A percentile compares a stretch with the other conserved stretches of the same genome.
These are phyloP conservation scores for Fopius arisanus DNA, from an alignment of 1,140 invertebrate genomes.

Conservation along the genomic window DNA sequence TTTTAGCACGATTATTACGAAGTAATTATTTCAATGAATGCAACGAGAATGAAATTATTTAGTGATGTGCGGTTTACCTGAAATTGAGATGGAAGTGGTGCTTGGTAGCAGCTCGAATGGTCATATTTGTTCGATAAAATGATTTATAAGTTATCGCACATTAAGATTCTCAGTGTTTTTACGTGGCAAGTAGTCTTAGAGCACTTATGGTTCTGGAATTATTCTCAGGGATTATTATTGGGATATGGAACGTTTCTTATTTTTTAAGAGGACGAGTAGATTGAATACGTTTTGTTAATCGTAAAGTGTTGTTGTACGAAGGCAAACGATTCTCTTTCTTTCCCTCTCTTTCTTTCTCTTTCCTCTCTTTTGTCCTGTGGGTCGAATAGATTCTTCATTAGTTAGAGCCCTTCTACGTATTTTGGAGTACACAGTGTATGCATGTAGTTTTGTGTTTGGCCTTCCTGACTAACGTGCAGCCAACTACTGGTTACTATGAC, in stretches of 20 bases:
- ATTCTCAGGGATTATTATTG: neutral
- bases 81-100: constrained; percentile 28
- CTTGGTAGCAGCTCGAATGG: constrained; percentile 56
- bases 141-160: neutral
- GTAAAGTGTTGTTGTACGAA: neutral
- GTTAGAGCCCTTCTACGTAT: constrained; percentile 50
- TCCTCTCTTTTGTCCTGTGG: neutral
- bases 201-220: neutral
- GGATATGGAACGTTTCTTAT: neutral
- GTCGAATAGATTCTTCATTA: constrained; percentile 30
- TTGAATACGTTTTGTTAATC: neutral
- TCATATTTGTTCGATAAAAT: constrained; percentile 24
- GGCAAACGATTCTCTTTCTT: neutral
- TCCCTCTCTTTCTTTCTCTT: neutral
- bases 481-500: constrained; percentile 66
- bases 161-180: neutral
- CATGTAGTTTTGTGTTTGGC: constrained; percentile 66
- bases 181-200: neutral
- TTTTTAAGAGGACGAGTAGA: neutral
- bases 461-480: constrained; percentile 63
- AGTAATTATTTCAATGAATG: neutral
- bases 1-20: neutral
- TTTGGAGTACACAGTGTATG: constrained; percentile 65
- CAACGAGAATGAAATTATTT: neutral
- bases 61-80: neutral